These are phyloP conservation scores for Rambutsinella grinnellia DNA, from an alignment of 2,888 invertebrate species.

Conservation along the genomic window DNA sequence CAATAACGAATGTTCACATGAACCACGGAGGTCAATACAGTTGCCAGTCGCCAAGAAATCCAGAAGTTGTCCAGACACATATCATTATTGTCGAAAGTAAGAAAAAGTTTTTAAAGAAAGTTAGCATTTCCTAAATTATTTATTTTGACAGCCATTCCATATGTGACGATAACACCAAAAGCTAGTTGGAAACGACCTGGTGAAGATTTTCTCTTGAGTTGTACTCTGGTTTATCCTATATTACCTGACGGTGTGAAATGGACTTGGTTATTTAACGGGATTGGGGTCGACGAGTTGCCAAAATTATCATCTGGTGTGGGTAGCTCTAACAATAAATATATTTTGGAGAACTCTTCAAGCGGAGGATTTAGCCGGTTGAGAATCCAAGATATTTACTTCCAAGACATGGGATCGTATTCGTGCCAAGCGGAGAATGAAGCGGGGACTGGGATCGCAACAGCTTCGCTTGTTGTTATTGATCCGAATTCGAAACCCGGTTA, in stretches of 20 bases:
- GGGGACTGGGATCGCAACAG: conserved; percentile 23
- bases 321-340: conserved; percentile 42
- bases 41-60: conserved; percentile 80
- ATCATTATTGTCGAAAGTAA: conserved; percentile 76
- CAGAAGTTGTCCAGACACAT: conserved; percentile 81
- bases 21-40: conserved; percentile 84
- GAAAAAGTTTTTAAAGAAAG: conserved; percentile 8
- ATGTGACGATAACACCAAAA: conserved; percentile 30
- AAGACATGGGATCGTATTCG: conserved; percentile 38
- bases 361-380: conserved; percentile 29
- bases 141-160: conserved; percentile 19
- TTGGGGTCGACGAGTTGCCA: conserved; percentile 41
- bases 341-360: conserved; percentile 40
- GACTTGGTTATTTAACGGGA: conserved; percentile 50
- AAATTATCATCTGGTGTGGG: no score
- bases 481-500: conserved; percentile 46
- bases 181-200: conserved; percentile 42
- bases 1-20: conserved; percentile 75
- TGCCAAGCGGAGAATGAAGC: conserved; percentile 37
- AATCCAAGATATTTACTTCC: conserved; percentile 32
- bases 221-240: conserved; percentile 29
- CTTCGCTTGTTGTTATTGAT: conserved; percentile 47
- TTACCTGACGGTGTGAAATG: conserved; percentile 20
- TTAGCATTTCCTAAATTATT: neutral
- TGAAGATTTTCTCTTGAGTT: conserved; percentile 43